Percentiles rank a stretch among this genome's conserved stretches.
These are phyloP conservation scores for Rhimphoctona megacephalus DNA, from an alignment of 2,888 invertebrate species.

Conservation along the genomic window DNA sequence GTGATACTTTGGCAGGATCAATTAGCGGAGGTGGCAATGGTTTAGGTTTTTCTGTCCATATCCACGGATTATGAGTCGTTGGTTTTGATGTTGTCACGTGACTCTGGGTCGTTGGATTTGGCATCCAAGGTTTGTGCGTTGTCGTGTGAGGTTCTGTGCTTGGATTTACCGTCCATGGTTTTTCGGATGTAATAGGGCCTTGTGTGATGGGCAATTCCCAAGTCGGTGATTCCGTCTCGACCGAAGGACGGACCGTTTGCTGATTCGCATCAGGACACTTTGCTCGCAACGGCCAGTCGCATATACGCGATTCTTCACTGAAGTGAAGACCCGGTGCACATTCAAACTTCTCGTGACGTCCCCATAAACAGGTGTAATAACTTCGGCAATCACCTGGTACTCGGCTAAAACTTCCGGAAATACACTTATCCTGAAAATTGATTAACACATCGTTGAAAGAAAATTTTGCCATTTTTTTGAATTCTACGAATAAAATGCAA, in stretches of 20 bases:
- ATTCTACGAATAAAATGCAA: neutral
- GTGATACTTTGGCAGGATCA: slow-evolving; percentile 84
- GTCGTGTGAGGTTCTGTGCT: slow-evolving; percentile 71
- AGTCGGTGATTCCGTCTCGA: slow-evolving; percentile 62
- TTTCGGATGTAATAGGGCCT: slow-evolving; percentile 63
- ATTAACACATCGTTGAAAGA: neutral
- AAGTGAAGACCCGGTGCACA: slow-evolving; percentile 93
- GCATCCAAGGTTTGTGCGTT: slow-evolving; percentile 60
- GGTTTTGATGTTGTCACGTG: slow-evolving; percentile 41
- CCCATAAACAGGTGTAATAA: slow-evolving; percentile 93
- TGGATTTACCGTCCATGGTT: slow-evolving; percentile 76
- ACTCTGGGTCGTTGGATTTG: slow-evolving; percentile 28
- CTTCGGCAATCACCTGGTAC: slow-evolving; percentile 89
- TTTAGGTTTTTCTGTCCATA: slow-evolving; percentile 73
- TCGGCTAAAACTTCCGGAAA: slow-evolving; percentile 76
- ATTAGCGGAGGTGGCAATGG: slow-evolving; percentile 83
- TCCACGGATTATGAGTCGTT: slow-evolving; percentile 73
- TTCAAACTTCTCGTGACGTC: slow-evolving; percentile 89
- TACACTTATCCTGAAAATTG: slow-evolving; percentile 73
- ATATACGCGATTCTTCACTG: slow-evolving; percentile 88
- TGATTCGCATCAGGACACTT: slow-evolving; percentile 85
- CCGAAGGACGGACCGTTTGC: slow-evolving; percentile 57
- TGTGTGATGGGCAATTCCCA: slow-evolving; percentile 77
- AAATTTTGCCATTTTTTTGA: neutral
- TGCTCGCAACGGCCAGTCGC: slow-evolving; percentile 91